These are phyloP conservation scores for Spilogale gracilis DNA, from an alignment of 2,113 vertebrate species.

Conservation along the genomic window DNA sequence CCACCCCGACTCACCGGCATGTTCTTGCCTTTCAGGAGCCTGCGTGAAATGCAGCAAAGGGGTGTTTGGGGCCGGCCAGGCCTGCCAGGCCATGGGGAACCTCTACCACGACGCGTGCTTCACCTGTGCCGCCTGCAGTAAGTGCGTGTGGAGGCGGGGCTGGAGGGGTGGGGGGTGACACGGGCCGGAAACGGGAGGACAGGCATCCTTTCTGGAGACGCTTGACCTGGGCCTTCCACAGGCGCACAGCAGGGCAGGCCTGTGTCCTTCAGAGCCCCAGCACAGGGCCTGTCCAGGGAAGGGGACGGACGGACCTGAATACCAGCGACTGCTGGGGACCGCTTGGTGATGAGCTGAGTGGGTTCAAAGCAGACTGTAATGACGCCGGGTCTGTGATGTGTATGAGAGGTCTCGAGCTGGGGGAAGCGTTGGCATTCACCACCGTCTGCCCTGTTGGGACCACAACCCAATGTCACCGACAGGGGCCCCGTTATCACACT, in stretches of 20 bases:
- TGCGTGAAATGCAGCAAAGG: conserved; percentile 96
- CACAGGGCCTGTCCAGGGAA: too few relatives aligned
- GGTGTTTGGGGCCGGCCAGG: conserved; percentile 95
- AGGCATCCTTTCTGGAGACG: background rate
- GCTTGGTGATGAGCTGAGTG: background rate
- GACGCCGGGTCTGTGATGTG: background rate
- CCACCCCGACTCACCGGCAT: conserved; percentile 36
- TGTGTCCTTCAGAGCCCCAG: background rate
- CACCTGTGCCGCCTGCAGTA: conserved; percentile 97
- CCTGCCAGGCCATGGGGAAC: conserved; percentile 98
- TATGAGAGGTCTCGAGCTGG: background rate
- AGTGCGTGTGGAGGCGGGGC: conserved; percentile 82
- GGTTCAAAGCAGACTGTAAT: background rate
- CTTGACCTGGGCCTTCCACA: background rate
- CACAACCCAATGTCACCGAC: background rate
- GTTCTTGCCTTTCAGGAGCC: conserved; percentile 88
- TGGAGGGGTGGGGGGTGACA: fast-evolving
- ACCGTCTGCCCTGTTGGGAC: fast-evolving
- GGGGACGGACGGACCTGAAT: background rate
- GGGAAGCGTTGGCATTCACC: background rate
- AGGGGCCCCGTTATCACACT: background rate
- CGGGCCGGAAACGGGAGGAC: fast-evolving
- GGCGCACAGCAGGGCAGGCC: background rate
- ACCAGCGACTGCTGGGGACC: background rate
- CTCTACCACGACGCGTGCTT: conserved; percentile 97